phyloP scores from a whole-genome alignment of 1,140 invertebrate species.

The Medauroidea extradentata region DNA sequence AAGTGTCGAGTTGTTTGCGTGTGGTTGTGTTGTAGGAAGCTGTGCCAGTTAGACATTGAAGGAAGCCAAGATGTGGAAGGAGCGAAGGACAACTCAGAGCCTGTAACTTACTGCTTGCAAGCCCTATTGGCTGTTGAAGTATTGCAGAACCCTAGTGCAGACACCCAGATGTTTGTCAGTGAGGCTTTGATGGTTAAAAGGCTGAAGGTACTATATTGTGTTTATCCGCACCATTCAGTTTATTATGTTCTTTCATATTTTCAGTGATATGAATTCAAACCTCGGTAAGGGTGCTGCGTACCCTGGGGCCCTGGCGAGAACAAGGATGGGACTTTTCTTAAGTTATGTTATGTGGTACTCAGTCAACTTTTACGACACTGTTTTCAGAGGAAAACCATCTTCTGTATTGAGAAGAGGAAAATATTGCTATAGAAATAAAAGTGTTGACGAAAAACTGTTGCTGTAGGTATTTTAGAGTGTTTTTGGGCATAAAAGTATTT shows the following conservation, averaged over 20 bases:
- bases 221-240: not conserved
- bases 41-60: constrained; percentile 22
- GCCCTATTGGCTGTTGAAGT: constrained; percentile 69
- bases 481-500: no score
- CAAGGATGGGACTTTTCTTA: not conserved
- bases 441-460: no score
- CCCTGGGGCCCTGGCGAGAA: no score
- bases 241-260: not conserved
- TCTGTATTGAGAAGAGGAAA: no score
- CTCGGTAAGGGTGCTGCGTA: not conserved
- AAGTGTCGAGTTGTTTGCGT: not conserved
- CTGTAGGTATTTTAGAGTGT: no score
- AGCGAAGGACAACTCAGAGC: constrained; percentile 41
- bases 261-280: not conserved
- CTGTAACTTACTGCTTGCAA: constrained; percentile 69
- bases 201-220: constrained; percentile 56
- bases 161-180: constrained; percentile 71
- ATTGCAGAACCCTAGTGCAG: constrained; percentile 66
- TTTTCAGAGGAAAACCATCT: no score
- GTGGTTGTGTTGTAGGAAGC: constrained; percentile 19
- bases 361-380: no score
- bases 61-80: not conserved
- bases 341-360: no score
- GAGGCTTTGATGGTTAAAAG: constrained; percentile 78
- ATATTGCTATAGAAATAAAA: no score